Conservation (phyloP, 2,888 invertebrate species). For the Axea sp. region DNA sequence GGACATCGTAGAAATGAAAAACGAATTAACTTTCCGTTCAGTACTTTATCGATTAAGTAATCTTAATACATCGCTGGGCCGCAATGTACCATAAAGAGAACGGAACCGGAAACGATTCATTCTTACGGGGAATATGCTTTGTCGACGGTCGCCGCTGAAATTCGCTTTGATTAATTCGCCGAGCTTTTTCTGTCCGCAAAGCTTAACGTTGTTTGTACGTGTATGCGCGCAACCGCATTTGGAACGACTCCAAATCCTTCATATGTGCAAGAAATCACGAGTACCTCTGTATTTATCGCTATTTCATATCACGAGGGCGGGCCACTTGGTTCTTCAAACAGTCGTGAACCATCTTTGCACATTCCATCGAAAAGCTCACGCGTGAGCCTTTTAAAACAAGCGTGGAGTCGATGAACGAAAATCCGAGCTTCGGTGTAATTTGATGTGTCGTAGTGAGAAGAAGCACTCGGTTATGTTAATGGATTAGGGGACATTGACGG, state of each 20-base stretch:
- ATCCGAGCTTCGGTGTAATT: too few species aligned
- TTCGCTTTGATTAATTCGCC: conserved; percentile 79
- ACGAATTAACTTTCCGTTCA: conserved; percentile 75
- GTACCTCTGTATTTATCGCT: conserved; percentile 25
- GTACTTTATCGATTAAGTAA: conserved; percentile 79
- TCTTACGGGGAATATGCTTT: conserved; percentile 79
- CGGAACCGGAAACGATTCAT: conserved; percentile 79
- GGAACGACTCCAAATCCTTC: conserved; percentile 60
- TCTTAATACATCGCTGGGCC: conserved; percentile 80
- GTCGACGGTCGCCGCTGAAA: conserved; percentile 76
- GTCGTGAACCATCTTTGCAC: too few species aligned
- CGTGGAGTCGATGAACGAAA: too few species aligned
- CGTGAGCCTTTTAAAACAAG: too few species aligned
- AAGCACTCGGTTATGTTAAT: too few species aligned
- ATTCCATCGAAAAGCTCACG: too few species aligned
- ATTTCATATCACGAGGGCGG: conserved; percentile 15
- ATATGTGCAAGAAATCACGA: conserved; percentile 27
- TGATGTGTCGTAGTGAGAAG: too few species aligned
- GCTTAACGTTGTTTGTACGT: conserved; percentile 60
- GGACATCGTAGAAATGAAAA: conserved; percentile 67
- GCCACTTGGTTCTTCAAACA: background rate
- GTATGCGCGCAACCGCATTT: conserved; percentile 44
- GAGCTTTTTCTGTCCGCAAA: conserved; percentile 64
- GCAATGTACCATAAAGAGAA: conserved; percentile 79
- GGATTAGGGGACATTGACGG: too few species aligned